Base-by-base conservation (phyloP, 2,888 invertebrate genomes). In the Tachina lurida region DNA sequence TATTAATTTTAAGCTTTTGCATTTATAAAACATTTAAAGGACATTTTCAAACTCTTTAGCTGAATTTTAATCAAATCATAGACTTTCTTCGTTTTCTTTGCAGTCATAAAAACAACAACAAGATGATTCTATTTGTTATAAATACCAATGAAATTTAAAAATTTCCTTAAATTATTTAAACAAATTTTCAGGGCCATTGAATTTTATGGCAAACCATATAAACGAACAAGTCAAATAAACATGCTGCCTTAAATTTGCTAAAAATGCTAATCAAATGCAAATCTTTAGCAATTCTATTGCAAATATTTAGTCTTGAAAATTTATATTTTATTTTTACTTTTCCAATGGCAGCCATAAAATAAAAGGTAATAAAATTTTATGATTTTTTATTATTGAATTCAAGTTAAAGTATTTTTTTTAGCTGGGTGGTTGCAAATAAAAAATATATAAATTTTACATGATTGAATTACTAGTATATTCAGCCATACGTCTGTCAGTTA, bases 301-400 rank as follows among this genome's bases (percentile, higher is more conserved):
- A 60, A 62, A 68, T 70, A 52, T 60, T 52, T 60, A 31, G 22
- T 63, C 22, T 62, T 60, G 47, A 22, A 19, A 60, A 75, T 31
- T 31, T 31, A 31, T 31, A 31, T 31, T 31, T 31, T 31, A 54
- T 43, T 54, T 63, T 43, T 75, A 43, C 2, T 41, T 62, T n/a
- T 19, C 17, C 52, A 12, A 5, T 1, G 45, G 43, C 41, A 68
- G 49, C 49, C 54, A 75, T 75, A 75, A 67, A 68, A 68, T 58
- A 41, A 49, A 5, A 10, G 17, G 3, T 9, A 49, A 67, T 68
- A 77, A 77, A 77, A 77, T 49, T 77, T 31, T 31, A 31, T 68
- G 39, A 77, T 49, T 2, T 19, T 67, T n/a, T 17, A 3, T 47
- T 47, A 58, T 47, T 67, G 31, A 31, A n/a, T 39, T 19, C 31